phyloP scores from a whole-genome alignment of 2,113 vertebrate species.

The Triplophysa dalaica region DNA sequence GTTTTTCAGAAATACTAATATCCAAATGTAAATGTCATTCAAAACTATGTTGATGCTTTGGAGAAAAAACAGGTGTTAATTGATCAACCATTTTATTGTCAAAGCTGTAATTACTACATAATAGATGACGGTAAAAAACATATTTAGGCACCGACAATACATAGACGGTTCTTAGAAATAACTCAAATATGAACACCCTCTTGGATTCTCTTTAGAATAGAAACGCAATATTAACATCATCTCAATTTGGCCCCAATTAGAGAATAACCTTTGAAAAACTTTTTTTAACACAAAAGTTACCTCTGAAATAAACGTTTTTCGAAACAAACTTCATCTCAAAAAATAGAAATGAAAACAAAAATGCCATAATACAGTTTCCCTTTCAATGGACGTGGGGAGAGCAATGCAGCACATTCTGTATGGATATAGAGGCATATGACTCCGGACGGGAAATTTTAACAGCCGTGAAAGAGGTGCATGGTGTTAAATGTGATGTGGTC shows the following conservation, averaged over 20 bases:
- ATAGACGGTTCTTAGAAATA: not conserved
- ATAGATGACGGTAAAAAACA: not conserved
- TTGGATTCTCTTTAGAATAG: not conserved
- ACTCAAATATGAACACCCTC: not conserved
- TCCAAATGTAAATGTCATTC: too few relatives aligned
- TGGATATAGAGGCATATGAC: slow-evolving; percentile 2
- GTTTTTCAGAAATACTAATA: too few relatives aligned
- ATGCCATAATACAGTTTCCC: slow-evolving; percentile 8
- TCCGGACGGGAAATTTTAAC: slow-evolving; percentile 65
- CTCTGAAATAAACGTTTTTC: not conserved
- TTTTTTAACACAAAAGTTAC: not conserved
- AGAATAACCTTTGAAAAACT: not conserved
- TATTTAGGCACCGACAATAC: slow-evolving; percentile 24
- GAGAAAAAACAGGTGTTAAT: not conserved
- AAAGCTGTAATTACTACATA: not conserved
- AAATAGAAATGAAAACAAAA: not conserved
- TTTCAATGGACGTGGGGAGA: not conserved
- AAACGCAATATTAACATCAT: not conserved
- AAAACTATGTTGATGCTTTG: too few relatives aligned
- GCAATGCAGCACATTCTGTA: slow-evolving; percentile 24
- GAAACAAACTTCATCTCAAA: not conserved
- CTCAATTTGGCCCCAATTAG: not conserved
- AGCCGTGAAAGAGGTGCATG: slow-evolving; percentile 88
- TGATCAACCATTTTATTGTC: slow-evolving; percentile 15
- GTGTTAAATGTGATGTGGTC: slow-evolving; percentile 81